A percentile compares a stretch with the other conserved stretches of the same genome.
Evolutionary conservation across 2,113 vertebrate genomes (phyloP).

Genomic region (Acanthisitta chloris): DNA sequence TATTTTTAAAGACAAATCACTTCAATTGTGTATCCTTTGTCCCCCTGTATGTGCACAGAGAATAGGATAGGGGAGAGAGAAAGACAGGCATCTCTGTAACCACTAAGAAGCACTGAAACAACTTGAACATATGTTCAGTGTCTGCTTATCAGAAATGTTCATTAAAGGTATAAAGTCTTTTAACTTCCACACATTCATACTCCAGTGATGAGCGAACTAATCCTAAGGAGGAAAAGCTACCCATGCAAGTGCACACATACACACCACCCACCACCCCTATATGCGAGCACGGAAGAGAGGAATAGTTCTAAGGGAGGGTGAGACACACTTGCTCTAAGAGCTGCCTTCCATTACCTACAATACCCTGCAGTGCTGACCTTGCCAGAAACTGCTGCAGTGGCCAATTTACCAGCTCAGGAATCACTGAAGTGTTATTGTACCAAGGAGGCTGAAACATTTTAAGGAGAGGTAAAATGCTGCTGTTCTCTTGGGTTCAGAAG

Average conservation of each 20-base stretch:
- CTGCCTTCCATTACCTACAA: not conserved
- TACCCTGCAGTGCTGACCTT: not conserved
- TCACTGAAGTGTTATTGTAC: not conserved
- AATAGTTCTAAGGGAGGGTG: not conserved
- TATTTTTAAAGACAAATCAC: not conserved
- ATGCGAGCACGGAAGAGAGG: not conserved
- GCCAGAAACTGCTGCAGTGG: not conserved
- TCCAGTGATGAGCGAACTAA: not conserved
- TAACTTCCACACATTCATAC: not conserved
- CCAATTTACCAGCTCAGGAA: not conserved
- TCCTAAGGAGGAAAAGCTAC: not conserved
- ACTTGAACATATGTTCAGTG: not conserved
- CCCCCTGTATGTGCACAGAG: not conserved
- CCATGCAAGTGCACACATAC: not conserved
- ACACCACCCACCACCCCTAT: rapidly evolving
- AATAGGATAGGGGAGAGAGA: not conserved
- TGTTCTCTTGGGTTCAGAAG: not conserved
- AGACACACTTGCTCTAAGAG: not conserved
- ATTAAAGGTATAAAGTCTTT: not conserved
- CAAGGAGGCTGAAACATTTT: not conserved
- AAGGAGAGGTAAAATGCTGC: not conserved
- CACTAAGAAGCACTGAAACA: not conserved
- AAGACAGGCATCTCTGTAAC: not conserved
- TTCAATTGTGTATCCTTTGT: not conserved
- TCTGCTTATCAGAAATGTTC: not conserved